Percentiles rank a stretch among this genome's conserved stretches.
phyloP scores from a whole-genome alignment of 2,797 vertebrate species.

The Odontamblyopus rebecca region DNA sequence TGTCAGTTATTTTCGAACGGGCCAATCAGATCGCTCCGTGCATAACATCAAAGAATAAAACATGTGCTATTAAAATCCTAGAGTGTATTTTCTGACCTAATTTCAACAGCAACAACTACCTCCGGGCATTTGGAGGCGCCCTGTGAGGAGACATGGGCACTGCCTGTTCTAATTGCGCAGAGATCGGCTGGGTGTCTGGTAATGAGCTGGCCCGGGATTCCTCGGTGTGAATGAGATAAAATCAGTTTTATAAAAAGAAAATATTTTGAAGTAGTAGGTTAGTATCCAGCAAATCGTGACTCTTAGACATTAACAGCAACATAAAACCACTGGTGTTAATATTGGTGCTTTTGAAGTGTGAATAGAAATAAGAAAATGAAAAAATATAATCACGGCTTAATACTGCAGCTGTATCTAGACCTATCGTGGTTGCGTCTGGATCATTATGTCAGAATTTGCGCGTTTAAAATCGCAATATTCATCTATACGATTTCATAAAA shows the following conservation, averaged over 20 bases:
- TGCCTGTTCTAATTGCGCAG: slow-evolving; percentile 36
- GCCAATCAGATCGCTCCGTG: slow-evolving; percentile 37
- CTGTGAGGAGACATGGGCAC: slow-evolving; percentile 18
- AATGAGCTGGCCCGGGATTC: slow-evolving; percentile 30
- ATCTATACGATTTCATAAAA: no score
- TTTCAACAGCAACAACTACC: slow-evolving; percentile 39
- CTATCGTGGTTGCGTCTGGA: no score
- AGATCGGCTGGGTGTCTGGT: slow-evolving; percentile 26
- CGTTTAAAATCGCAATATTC: no score
- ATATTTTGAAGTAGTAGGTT: slow-evolving; percentile 1
- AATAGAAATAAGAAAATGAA: neutral
- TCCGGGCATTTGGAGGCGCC: slow-evolving; percentile 31
- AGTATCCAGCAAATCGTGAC: slow-evolving; percentile 3
- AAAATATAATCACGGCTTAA: neutral
- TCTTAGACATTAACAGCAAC: neutral
- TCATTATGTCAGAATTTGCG: no score
- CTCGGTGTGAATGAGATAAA: slow-evolving; percentile 13
- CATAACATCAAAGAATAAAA: slow-evolving; percentile 54
- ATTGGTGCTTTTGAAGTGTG: neutral
- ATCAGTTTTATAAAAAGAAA: slow-evolving; percentile 6
- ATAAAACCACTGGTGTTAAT: neutral
- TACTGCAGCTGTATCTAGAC: neutral
- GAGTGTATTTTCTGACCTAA: slow-evolving; percentile 50
- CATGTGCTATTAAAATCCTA: slow-evolving; percentile 34
- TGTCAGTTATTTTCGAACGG: slow-evolving; percentile 43